Base-by-base conservation (phyloP, 2,113 vertebrate genomes). In the Coregonus clupeaformis region DNA sequence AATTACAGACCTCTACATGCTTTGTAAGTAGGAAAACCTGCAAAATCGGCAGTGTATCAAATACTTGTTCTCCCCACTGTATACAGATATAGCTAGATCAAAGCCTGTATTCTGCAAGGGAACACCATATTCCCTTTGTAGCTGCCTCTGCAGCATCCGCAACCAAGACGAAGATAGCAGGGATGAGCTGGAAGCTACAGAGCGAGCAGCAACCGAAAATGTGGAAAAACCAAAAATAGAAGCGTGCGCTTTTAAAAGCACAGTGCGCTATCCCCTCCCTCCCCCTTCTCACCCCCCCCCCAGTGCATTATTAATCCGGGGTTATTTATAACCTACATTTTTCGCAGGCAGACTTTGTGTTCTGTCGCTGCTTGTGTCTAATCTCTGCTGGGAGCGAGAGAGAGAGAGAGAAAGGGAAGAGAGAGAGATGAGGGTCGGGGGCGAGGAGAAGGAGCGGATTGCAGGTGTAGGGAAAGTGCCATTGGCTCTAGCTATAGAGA, bases 241-340 rank as follows among this genome's bases (percentile, higher is more conserved):
- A 81, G 69, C 22, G 70, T 52, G 24, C 66, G 47, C 84, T 85
- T 84, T 82, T 72, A 82, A 84, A 68, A 83, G 77, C 81, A 32
- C 74, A 74, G 80, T 60, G 60, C 25, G 25, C 29, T 22, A 71
- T 55, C 73, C 52, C 24, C 30, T 2, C 64, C 6, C 30, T 6
- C 59, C 69, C n/a, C n/a, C n/a, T n/a, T n/a, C n/a, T n/a, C n/a
- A n/a, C n/a, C n/a, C n/a, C n/a, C n/a, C 49, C 73, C 72, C 60
- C 52, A 42, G 79, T 80, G 82, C 82, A 86, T 86, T 88, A 88
- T 86, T 85, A 88, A 86, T 85, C 86, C 69, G 69, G 69, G 45
- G 77, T 77, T 88, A 86, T 86, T 86, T 86, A 83, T 88, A 88
- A 83, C 80, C 74, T 62, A 62, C n/a, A 42, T 66, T 52, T 76